These are phyloP conservation scores for Microctenopoma steveboyesi DNA, from an alignment of 2,797 vertebrate genomes.

Conservation along the genomic window DNA sequence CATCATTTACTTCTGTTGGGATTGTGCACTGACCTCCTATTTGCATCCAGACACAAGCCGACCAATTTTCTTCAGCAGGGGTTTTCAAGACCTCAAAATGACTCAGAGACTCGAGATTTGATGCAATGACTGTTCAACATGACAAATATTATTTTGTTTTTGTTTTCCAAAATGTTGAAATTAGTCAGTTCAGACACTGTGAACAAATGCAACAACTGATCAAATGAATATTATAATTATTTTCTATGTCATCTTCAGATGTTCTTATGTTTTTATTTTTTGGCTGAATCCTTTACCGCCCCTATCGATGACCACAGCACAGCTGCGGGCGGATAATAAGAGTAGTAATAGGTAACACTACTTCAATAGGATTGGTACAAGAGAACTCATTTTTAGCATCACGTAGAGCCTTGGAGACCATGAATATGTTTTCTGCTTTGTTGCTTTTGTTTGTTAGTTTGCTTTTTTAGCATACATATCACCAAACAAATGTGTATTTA, in stretches of 20 bases:
- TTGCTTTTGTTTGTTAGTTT: too few species aligned
- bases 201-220: neutral
- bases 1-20: neutral
- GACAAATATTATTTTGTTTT: too few species aligned
- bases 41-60: neutral
- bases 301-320: neutral
- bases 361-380: neutral
- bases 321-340: neutral
- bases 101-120: slow-evolving; percentile 1
- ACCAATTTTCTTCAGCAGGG: neutral
- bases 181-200: neutral
- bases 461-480: slow-evolving; percentile 5
- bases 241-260: neutral
- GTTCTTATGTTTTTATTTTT: too few species aligned
- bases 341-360: neutral
- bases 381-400: neutral
- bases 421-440: too few species aligned
- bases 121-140: neutral
- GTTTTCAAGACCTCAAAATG: neutral
- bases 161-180: neutral
- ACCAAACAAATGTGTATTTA: neutral
- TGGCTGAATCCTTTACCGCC: too few species aligned
- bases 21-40: neutral
- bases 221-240: neutral
- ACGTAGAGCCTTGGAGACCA: too few species aligned